phyloP scores from a whole-genome alignment of 2,888 invertebrate genomes.

The Drosophila testacea region DNA sequence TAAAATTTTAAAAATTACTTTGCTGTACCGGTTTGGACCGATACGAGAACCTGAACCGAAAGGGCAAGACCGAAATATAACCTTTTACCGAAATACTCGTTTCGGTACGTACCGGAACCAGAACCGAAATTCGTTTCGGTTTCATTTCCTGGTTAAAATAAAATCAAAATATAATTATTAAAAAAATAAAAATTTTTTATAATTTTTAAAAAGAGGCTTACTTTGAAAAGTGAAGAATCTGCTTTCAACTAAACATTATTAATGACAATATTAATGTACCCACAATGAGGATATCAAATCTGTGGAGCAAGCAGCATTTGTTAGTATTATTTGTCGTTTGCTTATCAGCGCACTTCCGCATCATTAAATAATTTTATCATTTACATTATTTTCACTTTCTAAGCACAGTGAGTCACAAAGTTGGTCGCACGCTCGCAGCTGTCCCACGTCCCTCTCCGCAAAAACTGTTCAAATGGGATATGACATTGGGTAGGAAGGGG shows the following conservation, averaged over 20 bases:
- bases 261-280: not conserved
- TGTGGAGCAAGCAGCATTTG: slow-evolving; percentile 31
- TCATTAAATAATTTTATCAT: slow-evolving; percentile 84
- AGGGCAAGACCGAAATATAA: too few species aligned
- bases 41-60: too few species aligned
- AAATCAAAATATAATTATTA: not conserved
- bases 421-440: slow-evolving; percentile 50
- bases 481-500: slow-evolving; percentile 2
- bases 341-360: slow-evolving; percentile 83
- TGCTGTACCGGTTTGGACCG: too few species aligned
- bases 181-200: not conserved
- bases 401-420: slow-evolving; percentile 60
- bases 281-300: slow-evolving; percentile 39
- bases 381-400: slow-evolving; percentile 83
- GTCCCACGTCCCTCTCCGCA: not conserved
- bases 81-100: too few species aligned
- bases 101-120: too few species aligned
- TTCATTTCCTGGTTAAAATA: too few species aligned
- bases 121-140: too few species aligned
- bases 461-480: slow-evolving; percentile 15
- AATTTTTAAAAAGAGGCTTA: too few species aligned
- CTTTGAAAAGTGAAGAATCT: not conserved
- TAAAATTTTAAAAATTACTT: too few species aligned
- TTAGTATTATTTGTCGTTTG: slow-evolving; percentile 71
- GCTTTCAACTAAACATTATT: not conserved